A percentile compares a stretch with the other conserved stretches of the same genome.
Conservation (phyloP, 2,113 vertebrate species). For the Acrocephalus arundinaceus region DNA sequence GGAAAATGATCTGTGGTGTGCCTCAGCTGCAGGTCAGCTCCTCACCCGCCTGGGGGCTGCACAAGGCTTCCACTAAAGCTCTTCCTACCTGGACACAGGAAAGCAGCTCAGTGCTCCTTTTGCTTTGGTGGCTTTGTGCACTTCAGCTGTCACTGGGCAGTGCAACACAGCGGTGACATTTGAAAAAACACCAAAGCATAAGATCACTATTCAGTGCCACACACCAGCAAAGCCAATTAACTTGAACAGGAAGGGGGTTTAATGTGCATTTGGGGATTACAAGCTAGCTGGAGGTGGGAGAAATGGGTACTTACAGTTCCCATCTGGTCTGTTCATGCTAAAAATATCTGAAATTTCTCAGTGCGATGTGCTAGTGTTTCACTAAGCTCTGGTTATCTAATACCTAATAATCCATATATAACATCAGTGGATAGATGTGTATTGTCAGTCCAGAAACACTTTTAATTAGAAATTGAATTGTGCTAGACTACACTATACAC, state of each 20-base stretch:
- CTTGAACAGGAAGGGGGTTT: neutral
- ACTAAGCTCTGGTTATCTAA: neutral
- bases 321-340: neutral
- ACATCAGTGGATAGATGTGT: neutral
- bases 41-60: neutral
- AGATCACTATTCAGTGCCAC: neutral
- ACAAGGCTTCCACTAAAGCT: neutral
- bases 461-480: neutral
- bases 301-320: neutral
- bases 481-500: neutral
- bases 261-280: neutral
- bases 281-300: neutral
- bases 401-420: neutral
- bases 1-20: neutral
- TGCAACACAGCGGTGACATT: neutral
- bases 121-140: fast-evolving
- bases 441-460: neutral
- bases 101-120: neutral
- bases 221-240: neutral
- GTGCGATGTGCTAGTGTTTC: neutral
- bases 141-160: neutral
- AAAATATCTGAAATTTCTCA: neutral
- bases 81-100: neutral
- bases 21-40: neutral
- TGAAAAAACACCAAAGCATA: neutral